Evolutionary conservation across 2,113 vertebrate species (phyloP).

Genomic region (Ahaetulla prasina): DNA sequence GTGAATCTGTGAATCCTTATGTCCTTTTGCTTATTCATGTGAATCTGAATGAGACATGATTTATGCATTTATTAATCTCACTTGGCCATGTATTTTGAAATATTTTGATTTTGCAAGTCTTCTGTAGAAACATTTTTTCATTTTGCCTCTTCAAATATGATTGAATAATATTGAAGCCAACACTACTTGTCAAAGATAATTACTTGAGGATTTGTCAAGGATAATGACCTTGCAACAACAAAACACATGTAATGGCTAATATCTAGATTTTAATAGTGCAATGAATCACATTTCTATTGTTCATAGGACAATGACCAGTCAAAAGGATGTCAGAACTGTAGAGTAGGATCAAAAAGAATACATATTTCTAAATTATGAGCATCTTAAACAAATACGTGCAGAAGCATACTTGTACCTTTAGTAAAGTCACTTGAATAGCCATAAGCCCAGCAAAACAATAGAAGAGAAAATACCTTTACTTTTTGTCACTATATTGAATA

Average conservation of each 20-base stretch:
- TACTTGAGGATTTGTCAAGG: not conserved
- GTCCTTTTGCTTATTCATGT: not conserved
- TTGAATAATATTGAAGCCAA: not conserved
- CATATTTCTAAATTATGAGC: not conserved
- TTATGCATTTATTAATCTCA: not conserved
- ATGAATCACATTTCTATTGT: not conserved
- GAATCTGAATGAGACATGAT: not conserved
- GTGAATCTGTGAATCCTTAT: not conserved
- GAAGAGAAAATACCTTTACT: not conserved
- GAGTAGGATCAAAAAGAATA: not conserved
- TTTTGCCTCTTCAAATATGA: not conserved
- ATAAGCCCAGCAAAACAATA: not conserved
- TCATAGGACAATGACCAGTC: not conserved
- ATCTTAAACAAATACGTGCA: not conserved
- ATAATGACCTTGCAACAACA: not conserved
- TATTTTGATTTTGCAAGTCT: not conserved
- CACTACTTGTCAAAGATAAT: not conserved
- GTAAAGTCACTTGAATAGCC: not conserved
- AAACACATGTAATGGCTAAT: not conserved
- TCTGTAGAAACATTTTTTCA: not conserved
- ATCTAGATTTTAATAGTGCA: not conserved
- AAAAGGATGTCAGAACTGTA: conserved; percentile 2
- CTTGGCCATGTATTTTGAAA: not conserved
- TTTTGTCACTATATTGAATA: not conserved
- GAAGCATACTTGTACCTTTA: not conserved